Evolutionary conservation across 2,888 invertebrate species (phyloP).

Genomic region (Apamea anceps): DNA sequence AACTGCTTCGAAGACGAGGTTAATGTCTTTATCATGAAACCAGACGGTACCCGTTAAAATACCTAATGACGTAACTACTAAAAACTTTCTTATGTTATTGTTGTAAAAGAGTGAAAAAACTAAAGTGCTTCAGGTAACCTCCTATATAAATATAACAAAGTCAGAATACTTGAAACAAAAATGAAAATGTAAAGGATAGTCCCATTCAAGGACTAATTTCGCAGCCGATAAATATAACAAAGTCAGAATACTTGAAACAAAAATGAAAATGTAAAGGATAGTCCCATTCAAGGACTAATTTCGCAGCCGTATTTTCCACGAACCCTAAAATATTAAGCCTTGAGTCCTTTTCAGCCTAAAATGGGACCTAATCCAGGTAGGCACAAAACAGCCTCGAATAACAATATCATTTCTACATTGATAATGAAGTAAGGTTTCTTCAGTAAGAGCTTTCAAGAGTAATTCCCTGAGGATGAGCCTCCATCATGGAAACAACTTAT

Average conservation of each 20-base stretch:
- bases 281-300: no score
- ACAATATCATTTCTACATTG: conserved; percentile 4
- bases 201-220: no score
- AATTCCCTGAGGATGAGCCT: conserved; percentile 10
- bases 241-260: background rate
- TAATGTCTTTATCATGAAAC: background rate
- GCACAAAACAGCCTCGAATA: background rate
- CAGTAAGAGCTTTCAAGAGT: background rate
- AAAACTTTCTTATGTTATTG: background rate
- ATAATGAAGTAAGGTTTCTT: conserved; percentile 35
- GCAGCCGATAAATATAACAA: background rate
- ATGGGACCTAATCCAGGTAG: background rate
- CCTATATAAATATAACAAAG: background rate
- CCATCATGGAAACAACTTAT: conserved; percentile 31
- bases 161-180: background rate
- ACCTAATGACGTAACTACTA: background rate
- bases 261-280: background rate
- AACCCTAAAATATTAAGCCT: background rate
- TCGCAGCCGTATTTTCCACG: background rate
- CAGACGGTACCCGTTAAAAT: background rate
- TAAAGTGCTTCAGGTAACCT: background rate
- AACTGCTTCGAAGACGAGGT: background rate
- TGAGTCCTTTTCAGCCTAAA: background rate
- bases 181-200: background rate
- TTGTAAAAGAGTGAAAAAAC: background rate